Base-by-base conservation (phyloP, 2,888 invertebrate genomes). In the Xanthia togata region DNA sequence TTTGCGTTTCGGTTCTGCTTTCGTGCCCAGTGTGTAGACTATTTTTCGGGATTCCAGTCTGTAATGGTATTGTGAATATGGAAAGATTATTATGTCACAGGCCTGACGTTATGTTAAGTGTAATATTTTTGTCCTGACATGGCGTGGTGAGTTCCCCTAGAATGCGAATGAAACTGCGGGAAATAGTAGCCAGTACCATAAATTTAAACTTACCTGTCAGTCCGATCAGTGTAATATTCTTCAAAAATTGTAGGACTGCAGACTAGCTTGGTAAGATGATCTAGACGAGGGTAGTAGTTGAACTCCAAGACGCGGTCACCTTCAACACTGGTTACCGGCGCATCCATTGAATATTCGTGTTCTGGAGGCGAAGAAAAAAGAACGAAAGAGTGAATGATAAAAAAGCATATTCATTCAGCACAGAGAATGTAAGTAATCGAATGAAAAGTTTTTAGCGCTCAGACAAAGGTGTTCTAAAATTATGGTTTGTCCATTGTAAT, bases 251-350 rank as follows among this genome's bases (percentile, higher is more conserved):
- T 90, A 0, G 96, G 93, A 2, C 96, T 94, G 85, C 97, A 96
- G 83, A 97, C 96, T 4, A 98, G 91, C 80, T 95, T 96, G 1
- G 95, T 93, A 57, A 99, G 95, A 6, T 98, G 98, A 91, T 99
- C 98, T 11, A 97, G 92, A 4, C 98, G 97, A 0, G 98, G 97
- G 80, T 96, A 96, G 87, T 95, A 95, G 85, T 95, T 95, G 86
- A 96, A 96, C 80, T 96, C 94, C 77, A 97, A 2, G 0, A 92
- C 92, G 0, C 96, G 91, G 0, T 89, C 86, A 0, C 93, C 95
- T 80, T 96, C 96, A n/a, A 96, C 93, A 0, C 94, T 91, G 0
- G 84, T 86, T 0, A 89, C 76, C 0, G 94, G 93, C 0, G 94
- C 94, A 8, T 95, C 94, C 79, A 95, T 84, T 0, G 94, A 91